phyloP scores from a whole-genome alignment of 2,113 vertebrate genomes.

The Ciconia maguari region DNA sequence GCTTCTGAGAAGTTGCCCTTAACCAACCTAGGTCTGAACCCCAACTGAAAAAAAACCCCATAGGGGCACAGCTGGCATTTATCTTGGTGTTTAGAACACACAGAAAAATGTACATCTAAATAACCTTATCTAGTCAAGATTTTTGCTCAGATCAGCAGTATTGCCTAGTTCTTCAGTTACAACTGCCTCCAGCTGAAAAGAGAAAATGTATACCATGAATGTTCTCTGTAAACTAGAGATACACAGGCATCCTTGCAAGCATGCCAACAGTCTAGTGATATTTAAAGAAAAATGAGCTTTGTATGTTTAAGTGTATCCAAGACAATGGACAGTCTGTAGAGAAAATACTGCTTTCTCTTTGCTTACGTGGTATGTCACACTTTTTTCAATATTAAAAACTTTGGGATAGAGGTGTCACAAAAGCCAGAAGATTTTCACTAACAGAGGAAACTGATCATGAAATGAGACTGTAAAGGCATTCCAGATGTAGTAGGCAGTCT shows the following conservation, averaged over 20 bases:
- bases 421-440: background rate
- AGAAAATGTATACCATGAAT: background rate
- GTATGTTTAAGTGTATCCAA: background rate
- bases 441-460: background rate
- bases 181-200: background rate
- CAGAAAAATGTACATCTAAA: background rate
- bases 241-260: background rate
- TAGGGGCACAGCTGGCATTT: background rate
- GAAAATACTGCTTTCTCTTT: background rate
- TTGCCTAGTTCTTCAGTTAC: background rate
- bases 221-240: background rate
- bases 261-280: accelerated
- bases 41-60: background rate
- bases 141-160: background rate
- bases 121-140: background rate
- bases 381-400: background rate
- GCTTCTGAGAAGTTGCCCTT: background rate
- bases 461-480: background rate
- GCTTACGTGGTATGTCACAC: background rate
- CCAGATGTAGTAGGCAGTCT: background rate
- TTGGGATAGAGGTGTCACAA: background rate
- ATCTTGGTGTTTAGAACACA: background rate
- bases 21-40: background rate
- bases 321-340: background rate
- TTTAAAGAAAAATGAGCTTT: background rate